phyloP scores from a whole-genome alignment of 2,797 vertebrate genomes.

The Centroberyx gerrardi region DNA sequence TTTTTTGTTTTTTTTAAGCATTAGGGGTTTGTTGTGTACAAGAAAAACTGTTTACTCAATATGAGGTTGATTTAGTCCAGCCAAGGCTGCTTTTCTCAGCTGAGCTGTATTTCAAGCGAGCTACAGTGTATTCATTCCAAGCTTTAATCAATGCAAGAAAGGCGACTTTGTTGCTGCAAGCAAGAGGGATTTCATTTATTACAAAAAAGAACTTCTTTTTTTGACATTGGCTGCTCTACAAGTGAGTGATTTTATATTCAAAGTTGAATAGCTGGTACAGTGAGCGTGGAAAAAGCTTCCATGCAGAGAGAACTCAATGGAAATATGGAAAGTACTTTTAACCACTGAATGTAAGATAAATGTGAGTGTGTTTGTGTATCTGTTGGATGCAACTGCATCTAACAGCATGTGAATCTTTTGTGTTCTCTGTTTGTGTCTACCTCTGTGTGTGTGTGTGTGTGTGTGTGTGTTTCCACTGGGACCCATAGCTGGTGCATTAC shows the following conservation, averaged over 20 bases:
- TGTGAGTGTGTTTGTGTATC: conserved; percentile 9
- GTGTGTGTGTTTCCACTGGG: conserved; percentile 2
- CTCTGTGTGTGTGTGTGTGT: neutral
- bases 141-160: too few relatives aligned
- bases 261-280: neutral
- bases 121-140: too few relatives aligned
- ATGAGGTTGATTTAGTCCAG: neutral
- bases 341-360: neutral
- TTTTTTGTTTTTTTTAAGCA: neutral
- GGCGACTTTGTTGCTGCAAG: too few relatives aligned
- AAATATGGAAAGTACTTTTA: neutral
- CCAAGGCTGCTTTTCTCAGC: too few relatives aligned
- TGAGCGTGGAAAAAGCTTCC: neutral
- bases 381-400: conserved; percentile 18
- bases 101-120: too few relatives aligned
- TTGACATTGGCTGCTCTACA: neutral
- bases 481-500: conserved; percentile 54
- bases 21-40: neutral
- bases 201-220: neutral
- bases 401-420: neutral
- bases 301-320: neutral
- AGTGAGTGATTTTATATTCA: too few relatives aligned
- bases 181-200: too few relatives aligned
- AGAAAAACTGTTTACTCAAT: neutral
- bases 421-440: neutral